These are phyloP conservation scores for Epirrhoe alternata DNA, from an alignment of 2,888 invertebrate species.

Conservation along the genomic window DNA sequence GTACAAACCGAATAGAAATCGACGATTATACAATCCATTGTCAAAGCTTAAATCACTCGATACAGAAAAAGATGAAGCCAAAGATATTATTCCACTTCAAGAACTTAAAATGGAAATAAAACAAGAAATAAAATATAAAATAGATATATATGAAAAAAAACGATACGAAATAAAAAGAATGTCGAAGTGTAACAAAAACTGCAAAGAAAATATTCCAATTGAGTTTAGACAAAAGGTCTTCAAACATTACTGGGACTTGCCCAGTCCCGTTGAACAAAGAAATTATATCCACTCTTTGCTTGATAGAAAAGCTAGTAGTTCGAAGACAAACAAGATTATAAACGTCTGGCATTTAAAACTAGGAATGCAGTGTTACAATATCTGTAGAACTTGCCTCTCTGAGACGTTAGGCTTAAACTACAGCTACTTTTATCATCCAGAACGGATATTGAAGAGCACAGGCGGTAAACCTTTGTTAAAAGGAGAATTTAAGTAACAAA, in stretches of 20 bases:
- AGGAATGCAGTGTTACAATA: background rate
- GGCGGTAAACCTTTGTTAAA: background rate
- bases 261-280: background rate
- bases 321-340: background rate
- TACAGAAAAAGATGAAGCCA: background rate
- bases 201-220: background rate
- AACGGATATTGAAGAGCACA: background rate
- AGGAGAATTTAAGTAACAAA: background rate
- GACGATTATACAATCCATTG: background rate
- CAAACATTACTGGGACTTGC: slow-evolving; percentile 8
- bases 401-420: slow-evolving; percentile 1
- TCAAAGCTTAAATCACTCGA: background rate
- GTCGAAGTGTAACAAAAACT: background rate
- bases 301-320: background rate
- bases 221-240: background rate
- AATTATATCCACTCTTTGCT: background rate
- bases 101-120: slow-evolving; percentile 1
- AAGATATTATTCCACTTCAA: background rate
- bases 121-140: background rate
- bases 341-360: background rate
- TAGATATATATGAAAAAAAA: background rate
- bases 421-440: background rate
- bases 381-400: slow-evolving; percentile 2
- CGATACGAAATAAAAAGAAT: background rate
- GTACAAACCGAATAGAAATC: background rate